Evolutionary conservation across 2,888 invertebrate species (phyloP).

Genomic region (Pammene aurita): DNA sequence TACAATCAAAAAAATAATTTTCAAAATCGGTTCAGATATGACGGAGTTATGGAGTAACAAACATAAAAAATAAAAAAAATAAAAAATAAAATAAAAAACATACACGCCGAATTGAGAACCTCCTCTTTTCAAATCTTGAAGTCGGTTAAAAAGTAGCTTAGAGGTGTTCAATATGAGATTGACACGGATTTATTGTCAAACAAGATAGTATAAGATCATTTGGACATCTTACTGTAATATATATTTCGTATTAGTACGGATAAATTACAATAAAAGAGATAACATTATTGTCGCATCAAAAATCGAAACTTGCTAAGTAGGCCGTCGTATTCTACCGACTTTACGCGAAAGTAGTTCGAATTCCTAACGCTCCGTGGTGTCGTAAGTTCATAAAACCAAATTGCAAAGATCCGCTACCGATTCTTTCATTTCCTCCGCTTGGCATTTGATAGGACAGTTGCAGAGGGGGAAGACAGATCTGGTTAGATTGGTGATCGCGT

Average conservation of each 20-base stretch:
- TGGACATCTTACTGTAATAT: too few relatives aligned
- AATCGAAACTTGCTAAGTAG: slow-evolving; percentile 59
- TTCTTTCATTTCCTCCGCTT: slow-evolving; percentile 51
- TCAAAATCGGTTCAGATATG: too few relatives aligned
- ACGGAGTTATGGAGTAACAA: too few relatives aligned
- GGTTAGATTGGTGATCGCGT: slow-evolving; percentile 61
- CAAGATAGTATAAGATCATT: too few relatives aligned
- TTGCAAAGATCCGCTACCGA: slow-evolving; percentile 61
- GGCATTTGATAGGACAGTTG: slow-evolving; percentile 44
- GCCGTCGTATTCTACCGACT: slow-evolving; percentile 71
- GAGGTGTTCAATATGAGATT: too few relatives aligned
- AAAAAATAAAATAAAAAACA: too few relatives aligned
- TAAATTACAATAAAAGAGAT: neutral
- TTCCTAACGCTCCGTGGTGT: slow-evolving; percentile 77
- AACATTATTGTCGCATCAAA: slow-evolving; percentile 40
- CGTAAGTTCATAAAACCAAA: slow-evolving; percentile 71
- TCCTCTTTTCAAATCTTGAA: too few relatives aligned
- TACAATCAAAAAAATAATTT: too few relatives aligned
- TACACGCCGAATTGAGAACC: too few relatives aligned
- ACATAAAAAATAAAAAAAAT: too few relatives aligned
- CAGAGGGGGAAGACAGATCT: slow-evolving; percentile 61
- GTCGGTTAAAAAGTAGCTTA: too few relatives aligned
- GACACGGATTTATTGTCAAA: too few relatives aligned
- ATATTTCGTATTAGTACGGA: neutral
- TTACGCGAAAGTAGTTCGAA: slow-evolving; percentile 82